These are phyloP conservation scores for Cydia fagiglandana DNA, from an alignment of 1,140 invertebrate species.

Conservation along the genomic window DNA sequence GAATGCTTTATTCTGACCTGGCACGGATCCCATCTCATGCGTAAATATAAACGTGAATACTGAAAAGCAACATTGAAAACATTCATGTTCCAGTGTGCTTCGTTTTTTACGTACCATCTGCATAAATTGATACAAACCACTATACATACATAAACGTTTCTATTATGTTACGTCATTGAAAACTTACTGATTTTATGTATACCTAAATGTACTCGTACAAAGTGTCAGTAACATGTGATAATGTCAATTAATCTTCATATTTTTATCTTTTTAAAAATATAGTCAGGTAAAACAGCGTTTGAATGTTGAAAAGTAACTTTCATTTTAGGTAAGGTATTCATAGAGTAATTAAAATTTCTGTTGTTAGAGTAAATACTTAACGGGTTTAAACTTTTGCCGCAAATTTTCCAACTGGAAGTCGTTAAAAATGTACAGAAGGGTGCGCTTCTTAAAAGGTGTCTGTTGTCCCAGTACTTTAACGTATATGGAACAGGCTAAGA, in stretches of 20 bases:
- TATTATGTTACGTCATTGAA: neutral
- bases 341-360: no score
- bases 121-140: neutral
- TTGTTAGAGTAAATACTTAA: no score
- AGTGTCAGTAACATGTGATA: no score
- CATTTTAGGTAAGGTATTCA: no score
- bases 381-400: neutral
- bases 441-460: slow-evolving; percentile 1
- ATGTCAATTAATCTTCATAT: no score
- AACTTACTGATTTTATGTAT: no score
- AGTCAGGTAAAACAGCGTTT: no score
- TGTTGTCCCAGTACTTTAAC: slow-evolving; percentile 42
- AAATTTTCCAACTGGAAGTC: slow-evolving; percentile 31
- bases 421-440: slow-evolving; percentile 51
- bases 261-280: no score
- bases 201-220: no score
- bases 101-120: neutral
- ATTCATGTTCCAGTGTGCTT: slow-evolving; percentile 33
- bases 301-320: no score
- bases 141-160: neutral
- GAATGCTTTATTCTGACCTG: slow-evolving; percentile 48
- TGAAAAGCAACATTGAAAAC: slow-evolving; percentile 54
- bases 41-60: slow-evolving; percentile 60
- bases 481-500: slow-evolving; percentile 49
- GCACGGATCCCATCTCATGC: slow-evolving; percentile 58